These are phyloP conservation scores for Lutjanus campechanus DNA, from an alignment of 2,797 vertebrate species.

Conservation along the genomic window DNA sequence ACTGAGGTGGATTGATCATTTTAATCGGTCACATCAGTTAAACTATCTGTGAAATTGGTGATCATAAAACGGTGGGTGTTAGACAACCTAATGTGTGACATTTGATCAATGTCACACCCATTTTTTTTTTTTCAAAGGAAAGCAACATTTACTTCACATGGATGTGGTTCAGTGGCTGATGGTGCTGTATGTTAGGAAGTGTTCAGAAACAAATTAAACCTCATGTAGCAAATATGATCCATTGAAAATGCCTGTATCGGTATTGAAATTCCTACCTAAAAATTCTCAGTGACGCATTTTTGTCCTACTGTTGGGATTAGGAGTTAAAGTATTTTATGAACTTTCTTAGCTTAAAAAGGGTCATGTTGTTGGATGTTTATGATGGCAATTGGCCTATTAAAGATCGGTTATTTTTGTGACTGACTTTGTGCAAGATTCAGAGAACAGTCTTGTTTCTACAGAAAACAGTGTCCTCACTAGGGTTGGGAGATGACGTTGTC, in stretches of 20 bases:
- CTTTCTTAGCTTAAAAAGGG: neutral
- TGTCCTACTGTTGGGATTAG: neutral
- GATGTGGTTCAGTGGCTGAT: neutral
- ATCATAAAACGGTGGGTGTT: conserved; percentile 1
- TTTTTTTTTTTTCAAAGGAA: neutral
- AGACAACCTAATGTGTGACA: neutral
- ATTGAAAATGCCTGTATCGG: neutral
- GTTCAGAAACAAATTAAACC: neutral
- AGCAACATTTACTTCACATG: neutral
- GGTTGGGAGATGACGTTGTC: too few relatives aligned
- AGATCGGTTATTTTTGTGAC: neutral
- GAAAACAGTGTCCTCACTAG: neutral
- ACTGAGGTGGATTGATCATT: conserved; percentile 27
- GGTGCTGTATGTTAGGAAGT: neutral
- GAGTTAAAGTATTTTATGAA: neutral
- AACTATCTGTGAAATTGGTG: conserved; percentile 13
- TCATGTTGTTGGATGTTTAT: neutral
- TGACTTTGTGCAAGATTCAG: neutral
- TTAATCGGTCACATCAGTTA: conserved; percentile 6
- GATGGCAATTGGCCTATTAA: neutral
- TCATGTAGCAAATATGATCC: neutral
- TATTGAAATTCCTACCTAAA: neutral
- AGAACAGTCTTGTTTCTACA: neutral
- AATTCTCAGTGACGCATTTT: neutral
- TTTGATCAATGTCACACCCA: neutral